These are phyloP conservation scores for Peromyscus californicus DNA, from an alignment of 2,113 vertebrate genomes.

Conservation along the genomic window DNA sequence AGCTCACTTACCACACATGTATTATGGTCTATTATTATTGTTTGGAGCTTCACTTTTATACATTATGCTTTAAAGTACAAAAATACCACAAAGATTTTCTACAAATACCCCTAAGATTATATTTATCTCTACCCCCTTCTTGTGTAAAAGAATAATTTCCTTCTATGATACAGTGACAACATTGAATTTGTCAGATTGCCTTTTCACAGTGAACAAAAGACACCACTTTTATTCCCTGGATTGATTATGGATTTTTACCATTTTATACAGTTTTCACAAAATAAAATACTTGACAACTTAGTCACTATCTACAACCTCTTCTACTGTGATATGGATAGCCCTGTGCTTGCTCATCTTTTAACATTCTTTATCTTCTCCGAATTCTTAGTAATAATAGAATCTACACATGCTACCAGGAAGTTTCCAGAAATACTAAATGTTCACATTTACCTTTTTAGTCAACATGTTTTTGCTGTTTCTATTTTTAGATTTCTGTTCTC, in stretches of 20 bases:
- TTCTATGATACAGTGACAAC: not conserved
- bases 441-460: not conserved
- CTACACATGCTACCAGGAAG: not conserved
- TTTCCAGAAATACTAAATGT: not conserved
- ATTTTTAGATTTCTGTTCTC: not conserved
- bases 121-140: not conserved
- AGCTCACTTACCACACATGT: not conserved
- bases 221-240: not conserved
- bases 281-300: not conserved
- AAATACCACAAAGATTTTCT: not conserved
- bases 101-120: not conserved
- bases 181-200: not conserved
- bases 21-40: not conserved
- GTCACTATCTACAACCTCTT: not conserved
- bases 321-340: not conserved
- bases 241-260: not conserved
- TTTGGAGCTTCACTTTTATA: not conserved
- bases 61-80: not conserved
- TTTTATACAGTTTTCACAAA: not conserved
- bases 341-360: not conserved
- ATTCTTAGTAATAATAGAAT: not conserved
- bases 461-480: not conserved
- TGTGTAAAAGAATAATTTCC: not conserved
- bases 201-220: not conserved
- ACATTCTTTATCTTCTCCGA: not conserved